Evolutionary conservation across 2,113 vertebrate genomes (phyloP).

Genomic region (Rhynchomys soricoides): DNA sequence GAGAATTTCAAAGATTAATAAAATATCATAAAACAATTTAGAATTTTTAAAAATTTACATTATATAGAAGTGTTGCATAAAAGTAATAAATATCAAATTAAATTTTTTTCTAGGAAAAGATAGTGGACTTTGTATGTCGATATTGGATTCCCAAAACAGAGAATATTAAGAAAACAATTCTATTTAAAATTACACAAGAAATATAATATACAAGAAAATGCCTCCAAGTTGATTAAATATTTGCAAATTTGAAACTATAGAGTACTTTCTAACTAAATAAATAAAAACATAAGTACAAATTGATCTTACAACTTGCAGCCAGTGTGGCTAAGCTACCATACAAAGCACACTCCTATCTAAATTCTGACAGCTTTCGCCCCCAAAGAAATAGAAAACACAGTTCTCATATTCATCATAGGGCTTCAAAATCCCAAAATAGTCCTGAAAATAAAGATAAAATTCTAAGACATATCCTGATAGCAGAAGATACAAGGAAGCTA

Average conservation of each 20-base stretch:
- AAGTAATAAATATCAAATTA: neutral
- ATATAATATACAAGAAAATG: neutral
- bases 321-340: neutral
- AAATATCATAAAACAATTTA: neutral
- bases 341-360: neutral
- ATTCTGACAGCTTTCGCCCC: neutral
- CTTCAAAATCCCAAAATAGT: neutral
- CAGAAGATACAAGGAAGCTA: neutral
- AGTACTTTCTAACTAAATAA: neutral
- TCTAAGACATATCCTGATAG: neutral
- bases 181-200: neutral
- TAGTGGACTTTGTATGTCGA: neutral
- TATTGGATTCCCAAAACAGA: neutral
- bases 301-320: neutral
- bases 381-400: neutral
- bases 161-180: neutral
- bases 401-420: neutral
- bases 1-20: neutral
- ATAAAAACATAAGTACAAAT: neutral
- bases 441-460: neutral
- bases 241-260: neutral
- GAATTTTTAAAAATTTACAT: neutral
- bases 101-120: neutral
- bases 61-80: neutral
- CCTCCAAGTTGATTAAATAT: neutral